These are phyloP conservation scores for Rhagophthalmus giganteus DNA, from an alignment of 2,888 invertebrate species.

Conservation along the genomic window DNA sequence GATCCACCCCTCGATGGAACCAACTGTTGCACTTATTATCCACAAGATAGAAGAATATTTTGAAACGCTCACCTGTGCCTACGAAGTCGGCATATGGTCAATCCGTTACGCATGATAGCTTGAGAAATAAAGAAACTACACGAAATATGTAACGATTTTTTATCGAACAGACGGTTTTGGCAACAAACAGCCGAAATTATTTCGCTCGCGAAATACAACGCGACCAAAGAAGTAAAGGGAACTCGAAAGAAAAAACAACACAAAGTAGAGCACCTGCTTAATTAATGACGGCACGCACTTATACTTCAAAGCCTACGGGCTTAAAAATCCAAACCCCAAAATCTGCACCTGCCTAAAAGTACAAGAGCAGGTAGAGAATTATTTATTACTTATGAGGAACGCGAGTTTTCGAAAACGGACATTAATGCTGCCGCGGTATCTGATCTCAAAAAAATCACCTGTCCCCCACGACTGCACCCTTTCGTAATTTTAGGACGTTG, in stretches of 20 bases:
- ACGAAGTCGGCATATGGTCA: slow-evolving; percentile 48
- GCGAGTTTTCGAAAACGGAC: slow-evolving; percentile 14
- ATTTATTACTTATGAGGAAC: neutral
- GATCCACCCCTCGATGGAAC: slow-evolving; percentile 32
- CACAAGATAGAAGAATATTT: slow-evolving; percentile 21
- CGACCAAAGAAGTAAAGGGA: no score
- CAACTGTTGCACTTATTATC: slow-evolving; percentile 30
- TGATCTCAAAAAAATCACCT: slow-evolving; percentile 27
- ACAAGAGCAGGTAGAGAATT: slow-evolving; percentile 25
- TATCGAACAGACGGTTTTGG: slow-evolving; percentile 10
- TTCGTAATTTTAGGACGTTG: slow-evolving; percentile 24
- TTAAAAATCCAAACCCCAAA: slow-evolving; percentile 45
- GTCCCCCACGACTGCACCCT: slow-evolving; percentile 33
- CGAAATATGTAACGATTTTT: slow-evolving; percentile 42
- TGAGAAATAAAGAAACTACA: slow-evolving; percentile 44
- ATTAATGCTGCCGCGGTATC: no score
- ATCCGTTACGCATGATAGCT: slow-evolving; percentile 53
- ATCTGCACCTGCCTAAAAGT: slow-evolving; percentile 44
- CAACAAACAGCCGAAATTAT: no score
- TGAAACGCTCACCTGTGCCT: slow-evolving; percentile 43
- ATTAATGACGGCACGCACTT: slow-evolving; percentile 33
- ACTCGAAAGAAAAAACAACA: neutral
- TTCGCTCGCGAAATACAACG: neutral
- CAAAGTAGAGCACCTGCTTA: slow-evolving; percentile 21
- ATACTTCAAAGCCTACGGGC: slow-evolving; percentile 30